Evolutionary conservation across 2,888 invertebrate species (phyloP).

Genomic region (Folsomia candida): DNA sequence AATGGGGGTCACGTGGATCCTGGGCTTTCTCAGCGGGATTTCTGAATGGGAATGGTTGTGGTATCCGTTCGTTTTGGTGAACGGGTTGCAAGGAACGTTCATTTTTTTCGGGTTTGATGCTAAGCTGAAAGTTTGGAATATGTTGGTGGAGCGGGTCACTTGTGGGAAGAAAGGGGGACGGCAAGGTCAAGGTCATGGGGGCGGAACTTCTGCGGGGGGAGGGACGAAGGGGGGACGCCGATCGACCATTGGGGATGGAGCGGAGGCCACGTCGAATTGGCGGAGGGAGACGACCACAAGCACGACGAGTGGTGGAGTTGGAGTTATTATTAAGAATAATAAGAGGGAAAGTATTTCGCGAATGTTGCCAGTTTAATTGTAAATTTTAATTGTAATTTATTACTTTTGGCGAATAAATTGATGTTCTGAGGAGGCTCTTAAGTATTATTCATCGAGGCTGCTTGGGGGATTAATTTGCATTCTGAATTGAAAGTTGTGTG

Average conservation of each 20-base stretch:
- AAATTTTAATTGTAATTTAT: too few species aligned
- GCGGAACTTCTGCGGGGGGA: background rate
- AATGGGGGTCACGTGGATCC: slow-evolving; percentile 57
- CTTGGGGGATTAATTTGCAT: too few species aligned
- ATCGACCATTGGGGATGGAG: background rate
- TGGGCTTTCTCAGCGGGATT: slow-evolving; percentile 55
- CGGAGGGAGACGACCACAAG: background rate
- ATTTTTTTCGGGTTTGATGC: slow-evolving; percentile 54
- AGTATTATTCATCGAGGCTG: too few species aligned
- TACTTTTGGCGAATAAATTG: too few species aligned
- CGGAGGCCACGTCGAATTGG: background rate
- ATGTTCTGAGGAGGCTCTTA: too few species aligned
- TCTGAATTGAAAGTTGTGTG: too few species aligned
- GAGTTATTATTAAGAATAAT: too few species aligned
- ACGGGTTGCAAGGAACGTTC: slow-evolving; percentile 57
- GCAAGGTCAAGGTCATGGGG: background rate
- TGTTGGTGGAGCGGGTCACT: slow-evolving; percentile 45
- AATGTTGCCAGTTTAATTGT: background rate
- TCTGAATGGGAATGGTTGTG: slow-evolving; percentile 53
- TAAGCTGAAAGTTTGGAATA: slow-evolving; percentile 52
- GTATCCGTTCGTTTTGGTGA: slow-evolving; percentile 57
- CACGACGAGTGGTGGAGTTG: too few species aligned
- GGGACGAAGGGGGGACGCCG: background rate
- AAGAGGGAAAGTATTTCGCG: background rate
- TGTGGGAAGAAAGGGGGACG: background rate